phyloP scores from a whole-genome alignment of 2,888 invertebrate species.

The Gastracanthus pulcherrimus region DNA sequence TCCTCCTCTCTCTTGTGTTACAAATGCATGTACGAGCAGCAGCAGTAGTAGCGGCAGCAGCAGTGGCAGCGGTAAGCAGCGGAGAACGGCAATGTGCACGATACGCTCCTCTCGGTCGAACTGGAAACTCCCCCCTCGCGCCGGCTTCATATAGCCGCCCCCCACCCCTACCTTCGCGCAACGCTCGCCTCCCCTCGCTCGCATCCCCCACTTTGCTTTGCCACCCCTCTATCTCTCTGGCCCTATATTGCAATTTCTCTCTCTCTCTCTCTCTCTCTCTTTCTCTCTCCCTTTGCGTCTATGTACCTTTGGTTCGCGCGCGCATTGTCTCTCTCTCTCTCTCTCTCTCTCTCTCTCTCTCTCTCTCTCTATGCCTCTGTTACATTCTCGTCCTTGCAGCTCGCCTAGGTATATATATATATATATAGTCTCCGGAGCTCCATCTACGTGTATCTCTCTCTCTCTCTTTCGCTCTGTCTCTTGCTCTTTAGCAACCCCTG shows the following conservation, averaged over 20 bases:
- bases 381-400: not conserved
- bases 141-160: constrained; percentile 74
- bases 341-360: not conserved
- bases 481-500: too few relatives aligned
- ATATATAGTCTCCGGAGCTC: not conserved
- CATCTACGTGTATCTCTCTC: not conserved
- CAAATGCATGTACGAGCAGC: not conserved
- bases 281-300: not conserved
- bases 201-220: constrained; percentile 13
- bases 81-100: constrained; percentile 63
- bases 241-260: too few relatives aligned
- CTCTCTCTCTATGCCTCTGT: not conserved
- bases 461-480: not conserved
- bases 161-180: constrained; percentile 71
- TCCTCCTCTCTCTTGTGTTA: not conserved
- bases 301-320: not conserved
- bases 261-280: not conserved
- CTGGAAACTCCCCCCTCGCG: constrained; percentile 77
- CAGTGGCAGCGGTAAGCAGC: not conserved
- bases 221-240: too few relatives aligned
- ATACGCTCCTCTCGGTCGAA: constrained; percentile 75
- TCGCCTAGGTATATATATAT: not conserved
- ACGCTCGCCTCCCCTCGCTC: constrained; percentile 14
- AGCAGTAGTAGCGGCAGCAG: not conserved
- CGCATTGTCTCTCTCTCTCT: not conserved